Base-by-base conservation (phyloP, 2,888 invertebrate species). In the Lasioglossum oenotherae region DNA sequence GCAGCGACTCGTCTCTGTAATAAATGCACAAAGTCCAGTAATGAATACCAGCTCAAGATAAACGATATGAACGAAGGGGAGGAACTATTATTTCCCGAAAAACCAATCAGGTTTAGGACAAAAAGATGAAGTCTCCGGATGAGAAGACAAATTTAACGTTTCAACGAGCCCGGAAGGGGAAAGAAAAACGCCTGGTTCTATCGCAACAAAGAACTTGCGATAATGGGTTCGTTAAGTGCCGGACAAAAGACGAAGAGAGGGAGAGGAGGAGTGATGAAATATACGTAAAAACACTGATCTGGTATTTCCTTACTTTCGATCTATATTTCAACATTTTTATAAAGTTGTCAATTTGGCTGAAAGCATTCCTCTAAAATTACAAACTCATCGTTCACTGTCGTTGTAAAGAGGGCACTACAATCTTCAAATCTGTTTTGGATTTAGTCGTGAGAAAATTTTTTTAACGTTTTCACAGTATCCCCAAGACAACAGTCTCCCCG, bases 91-190 rank as follows among this genome's bases (percentile, higher is more conserved):
- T 23, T 41, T 23, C 4, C 38, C 4, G n/a, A 38, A 38, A 69
- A 38, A 38, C 38, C 69, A 69, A 69, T 71, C 71, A 41, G 10
- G 12, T 1, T n/a, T 38, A 3, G 16, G 10, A 14, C 14, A 53
- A 49, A 81, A 31, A 53, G 10, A 31, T 4, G 41, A 19, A 77
- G 10, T 53, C 16, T 23, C 10, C 16, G 16, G 19, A 27, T 19
- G n/a, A 19, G 14, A 35, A 49, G 53, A 77, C 31, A 35, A 80
- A 76, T 80, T 76, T 80, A 46, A 78, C 60, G 78, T 78, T 72
- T 60, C 71, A 57, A 0, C 35, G 46, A 27, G 31, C 16, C 3
- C 16, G 60, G 4, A 35, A 16, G 41, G 41, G 31, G 4, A 19
- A 16, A 44, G 72, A 57, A 79, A 79, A 73, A 79, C 46, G 19